Conservation (phyloP, 2,113 vertebrate genomes). For the Caranx melampygus region DNA sequence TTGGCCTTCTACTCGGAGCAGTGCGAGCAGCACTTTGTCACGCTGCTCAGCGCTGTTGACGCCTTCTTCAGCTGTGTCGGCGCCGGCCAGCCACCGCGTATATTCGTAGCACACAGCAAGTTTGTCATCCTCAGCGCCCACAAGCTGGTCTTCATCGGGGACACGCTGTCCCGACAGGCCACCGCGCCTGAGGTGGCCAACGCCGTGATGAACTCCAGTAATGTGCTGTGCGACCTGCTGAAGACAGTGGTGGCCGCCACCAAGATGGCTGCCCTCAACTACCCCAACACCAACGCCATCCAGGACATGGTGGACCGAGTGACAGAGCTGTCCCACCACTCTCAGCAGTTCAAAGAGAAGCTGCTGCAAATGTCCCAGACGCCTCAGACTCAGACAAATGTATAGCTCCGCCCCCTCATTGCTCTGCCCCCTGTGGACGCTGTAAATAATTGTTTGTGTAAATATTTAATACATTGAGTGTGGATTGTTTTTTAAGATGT, state of each 20-base stretch:
- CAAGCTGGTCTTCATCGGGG: slow-evolving; percentile 98
- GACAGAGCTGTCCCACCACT: slow-evolving; percentile 89
- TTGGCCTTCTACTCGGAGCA: slow-evolving; percentile 94
- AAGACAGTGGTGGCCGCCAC: slow-evolving; percentile 93
- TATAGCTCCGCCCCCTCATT: slow-evolving; percentile 11
- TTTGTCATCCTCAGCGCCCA: slow-evolving; percentile 97
- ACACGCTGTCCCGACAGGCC: slow-evolving; percentile 92
- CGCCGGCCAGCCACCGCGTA: slow-evolving; percentile 91
- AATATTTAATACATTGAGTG: slow-evolving; percentile 83
- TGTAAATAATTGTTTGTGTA: slow-evolving; percentile 83
- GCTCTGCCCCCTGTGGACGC: slow-evolving; percentile 47
- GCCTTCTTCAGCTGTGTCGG: slow-evolving; percentile 93
- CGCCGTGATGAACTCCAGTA: slow-evolving; percentile 94
- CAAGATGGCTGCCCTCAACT: slow-evolving; percentile 92
- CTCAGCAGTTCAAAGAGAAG: slow-evolving; percentile 92
- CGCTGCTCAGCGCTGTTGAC: slow-evolving; percentile 92
- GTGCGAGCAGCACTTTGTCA: slow-evolving; percentile 92
- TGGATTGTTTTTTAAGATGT: slow-evolving; percentile 84
- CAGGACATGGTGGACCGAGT: slow-evolving; percentile 96
- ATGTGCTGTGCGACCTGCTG: slow-evolving; percentile 93
- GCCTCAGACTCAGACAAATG: slow-evolving; percentile 11
- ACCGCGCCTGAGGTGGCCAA: slow-evolving; percentile 87
- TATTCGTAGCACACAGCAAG: slow-evolving; percentile 98
- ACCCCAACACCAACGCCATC: slow-evolving; percentile 89
- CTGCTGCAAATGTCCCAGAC: slow-evolving; percentile 87